phyloP scores from a whole-genome alignment of 2,113 vertebrate species.

The Enhydra lutris region DNA sequence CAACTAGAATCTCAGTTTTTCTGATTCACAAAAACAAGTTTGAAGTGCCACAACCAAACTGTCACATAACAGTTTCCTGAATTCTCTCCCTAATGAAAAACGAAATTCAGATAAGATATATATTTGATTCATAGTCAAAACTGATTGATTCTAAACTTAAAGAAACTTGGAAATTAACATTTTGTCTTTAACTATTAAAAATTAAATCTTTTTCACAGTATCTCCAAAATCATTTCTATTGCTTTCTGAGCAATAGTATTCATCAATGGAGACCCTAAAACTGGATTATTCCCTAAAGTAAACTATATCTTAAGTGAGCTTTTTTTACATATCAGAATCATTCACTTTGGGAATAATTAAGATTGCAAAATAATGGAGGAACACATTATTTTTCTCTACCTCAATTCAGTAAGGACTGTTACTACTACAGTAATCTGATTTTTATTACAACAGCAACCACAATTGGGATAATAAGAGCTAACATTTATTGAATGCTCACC shows the following conservation, averaged over 20 bases:
- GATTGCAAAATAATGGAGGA: not conserved
- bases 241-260: slow-evolving; percentile 9
- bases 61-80: not conserved
- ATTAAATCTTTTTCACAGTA: not conserved
- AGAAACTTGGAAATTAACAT: not conserved
- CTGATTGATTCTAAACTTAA: not conserved
- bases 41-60: slow-evolving; percentile 11
- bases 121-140: not conserved
- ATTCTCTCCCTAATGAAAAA: not conserved
- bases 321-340: not conserved
- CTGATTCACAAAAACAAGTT: slow-evolving; percentile 37
- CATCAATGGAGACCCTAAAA: not conserved
- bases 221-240: not conserved
- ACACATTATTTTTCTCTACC: not conserved
- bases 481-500: not conserved
- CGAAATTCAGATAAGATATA: not conserved
- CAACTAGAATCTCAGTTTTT: slow-evolving; percentile 41
- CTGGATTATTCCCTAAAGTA: slow-evolving; percentile 17
- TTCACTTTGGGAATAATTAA: not conserved
- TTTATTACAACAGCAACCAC: not conserved
- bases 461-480: not conserved
- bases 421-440: not conserved
- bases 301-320: slow-evolving; percentile 7
- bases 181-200: not conserved
- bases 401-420: not conserved